These are phyloP conservation scores for Malachius bipustulatus DNA, from an alignment of 2,888 invertebrate species.

Conservation along the genomic window DNA sequence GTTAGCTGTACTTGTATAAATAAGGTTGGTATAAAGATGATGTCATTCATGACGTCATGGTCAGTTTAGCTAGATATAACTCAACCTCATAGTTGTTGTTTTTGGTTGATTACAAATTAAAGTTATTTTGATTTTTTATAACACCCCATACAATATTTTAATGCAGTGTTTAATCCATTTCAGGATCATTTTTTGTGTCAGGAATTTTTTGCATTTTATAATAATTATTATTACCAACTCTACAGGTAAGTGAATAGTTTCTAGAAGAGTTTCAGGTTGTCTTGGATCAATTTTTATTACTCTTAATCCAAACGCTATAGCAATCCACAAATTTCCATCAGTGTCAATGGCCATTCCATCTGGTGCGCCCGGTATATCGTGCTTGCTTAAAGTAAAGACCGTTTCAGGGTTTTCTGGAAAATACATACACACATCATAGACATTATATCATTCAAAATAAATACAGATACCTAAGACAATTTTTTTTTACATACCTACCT, in stretches of 20 bases:
- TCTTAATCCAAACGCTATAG: conserved; percentile 57
- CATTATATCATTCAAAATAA: too few species aligned
- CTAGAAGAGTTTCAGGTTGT: conserved; percentile 42
- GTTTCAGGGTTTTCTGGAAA: neutral
- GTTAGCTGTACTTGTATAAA: too few species aligned
- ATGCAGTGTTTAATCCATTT: too few species aligned
- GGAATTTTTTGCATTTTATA: neutral
- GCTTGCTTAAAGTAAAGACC: conserved; percentile 42
- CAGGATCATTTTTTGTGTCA: too few species aligned
- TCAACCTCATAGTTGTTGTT: too few species aligned
- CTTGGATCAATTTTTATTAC: conserved; percentile 46
- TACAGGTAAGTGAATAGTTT: conserved; percentile 51
- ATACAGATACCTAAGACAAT: neutral
- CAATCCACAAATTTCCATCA: conserved; percentile 67
- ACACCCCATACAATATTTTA: too few species aligned
- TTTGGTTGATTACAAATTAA: too few species aligned
- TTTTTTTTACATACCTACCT: neutral
- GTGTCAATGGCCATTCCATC: conserved; percentile 71
- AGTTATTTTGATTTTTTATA: too few species aligned
- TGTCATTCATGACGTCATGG: too few species aligned
- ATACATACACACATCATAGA: neutral
- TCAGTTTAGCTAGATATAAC: too few species aligned
- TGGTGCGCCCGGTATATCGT: conserved; percentile 41
- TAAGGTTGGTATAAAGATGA: too few species aligned
- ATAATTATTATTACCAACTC: conserved; percentile 41